Percentiles rank a stretch among this genome's conserved stretches.
These are phyloP conservation scores for Battus philenor DNA, from an alignment of 1,140 invertebrate species.

Conservation along the genomic window DNA sequence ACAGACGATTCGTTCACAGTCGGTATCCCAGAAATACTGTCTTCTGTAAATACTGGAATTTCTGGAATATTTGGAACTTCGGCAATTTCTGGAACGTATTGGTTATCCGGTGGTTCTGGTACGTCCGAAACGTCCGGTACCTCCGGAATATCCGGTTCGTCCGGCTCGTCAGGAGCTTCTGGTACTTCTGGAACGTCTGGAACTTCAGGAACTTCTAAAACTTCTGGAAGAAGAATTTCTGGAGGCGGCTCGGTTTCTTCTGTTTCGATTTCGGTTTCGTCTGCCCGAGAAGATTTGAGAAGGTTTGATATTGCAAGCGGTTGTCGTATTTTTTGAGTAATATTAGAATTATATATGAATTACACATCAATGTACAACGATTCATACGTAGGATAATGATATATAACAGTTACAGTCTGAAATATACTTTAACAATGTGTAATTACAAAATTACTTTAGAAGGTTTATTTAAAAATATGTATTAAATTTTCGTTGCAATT, in stretches of 20 bases:
- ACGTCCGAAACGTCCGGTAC: constrained; percentile 8
- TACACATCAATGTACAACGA: too few species aligned
- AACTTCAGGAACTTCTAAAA: constrained; percentile 17
- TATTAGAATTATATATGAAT: too few species aligned
- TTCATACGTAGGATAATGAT: too few species aligned
- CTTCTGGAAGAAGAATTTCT: constrained; percentile 19
- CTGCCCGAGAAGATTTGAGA: constrained; percentile 41
- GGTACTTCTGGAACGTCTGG: constrained; percentile 28
- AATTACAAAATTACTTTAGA: too few species aligned
- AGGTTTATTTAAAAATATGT: too few species aligned
- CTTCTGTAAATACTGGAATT: constrained; percentile 26
- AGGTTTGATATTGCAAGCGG: constrained; percentile 40
- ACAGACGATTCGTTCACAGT: constrained; percentile 48
- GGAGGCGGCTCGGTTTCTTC: constrained; percentile 48
- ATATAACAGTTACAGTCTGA: too few species aligned
- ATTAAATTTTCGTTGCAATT: too few species aligned
- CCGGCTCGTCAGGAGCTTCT: constrained; percentile 22
- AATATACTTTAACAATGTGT: too few species aligned
- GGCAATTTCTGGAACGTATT: too few species aligned
- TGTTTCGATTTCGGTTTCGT: constrained; percentile 43
- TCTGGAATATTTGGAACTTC: not conserved
- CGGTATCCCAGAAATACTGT: constrained; percentile 28
- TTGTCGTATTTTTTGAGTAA: constrained; percentile 62
- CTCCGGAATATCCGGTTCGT: constrained; percentile 12
- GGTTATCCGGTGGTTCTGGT: constrained; percentile 9